These are phyloP conservation scores for Apostichopus californicus DNA, from an alignment of 35 echinoderm and acorn worm genomes.

Conservation along the genomic window DNA sequence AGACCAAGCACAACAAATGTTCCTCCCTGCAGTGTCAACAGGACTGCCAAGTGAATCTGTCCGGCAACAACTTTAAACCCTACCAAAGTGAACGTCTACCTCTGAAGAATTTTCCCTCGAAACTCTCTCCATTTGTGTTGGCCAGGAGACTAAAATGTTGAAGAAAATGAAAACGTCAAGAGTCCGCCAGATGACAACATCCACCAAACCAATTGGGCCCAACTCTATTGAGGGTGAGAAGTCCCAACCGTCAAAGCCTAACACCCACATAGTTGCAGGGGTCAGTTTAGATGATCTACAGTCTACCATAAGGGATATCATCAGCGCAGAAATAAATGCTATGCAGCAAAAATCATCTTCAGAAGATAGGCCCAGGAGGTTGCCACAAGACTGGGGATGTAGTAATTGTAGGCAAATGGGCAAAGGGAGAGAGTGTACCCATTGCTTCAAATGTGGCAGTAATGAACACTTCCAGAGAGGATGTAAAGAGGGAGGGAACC, in stretches of 20 bases:
- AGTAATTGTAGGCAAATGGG: conserved; percentile 6
- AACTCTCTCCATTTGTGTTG: neutral
- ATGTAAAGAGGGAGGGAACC: conserved; percentile 29
- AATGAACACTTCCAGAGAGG: conserved; percentile 61
- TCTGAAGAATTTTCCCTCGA: conserved; percentile 42
- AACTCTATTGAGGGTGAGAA: no score
- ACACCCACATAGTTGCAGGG: no score
- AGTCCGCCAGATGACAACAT: neutral
- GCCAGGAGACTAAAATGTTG: conserved; percentile 16
- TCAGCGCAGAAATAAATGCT: neutral
- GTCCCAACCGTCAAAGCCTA: no score
- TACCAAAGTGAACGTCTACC: neutral
- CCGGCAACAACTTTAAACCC: conserved; percentile 9
- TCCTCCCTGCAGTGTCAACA: conserved; percentile 36
- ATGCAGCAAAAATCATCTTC: neutral
- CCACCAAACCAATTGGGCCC: no score
- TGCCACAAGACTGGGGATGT: conserved; percentile 61
- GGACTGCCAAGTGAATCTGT: conserved; percentile 50
- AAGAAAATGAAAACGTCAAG: neutral
- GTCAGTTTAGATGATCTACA: conserved; percentile 22
- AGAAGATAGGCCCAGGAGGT: neutral
- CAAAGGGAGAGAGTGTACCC: conserved; percentile 33
- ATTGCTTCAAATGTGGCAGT: conserved; percentile 75
- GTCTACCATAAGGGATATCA: neutral
- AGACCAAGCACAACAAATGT: conserved; percentile 51